Conservation (phyloP, 2,113 vertebrate species). For the Chunga burmeisteri region DNA sequence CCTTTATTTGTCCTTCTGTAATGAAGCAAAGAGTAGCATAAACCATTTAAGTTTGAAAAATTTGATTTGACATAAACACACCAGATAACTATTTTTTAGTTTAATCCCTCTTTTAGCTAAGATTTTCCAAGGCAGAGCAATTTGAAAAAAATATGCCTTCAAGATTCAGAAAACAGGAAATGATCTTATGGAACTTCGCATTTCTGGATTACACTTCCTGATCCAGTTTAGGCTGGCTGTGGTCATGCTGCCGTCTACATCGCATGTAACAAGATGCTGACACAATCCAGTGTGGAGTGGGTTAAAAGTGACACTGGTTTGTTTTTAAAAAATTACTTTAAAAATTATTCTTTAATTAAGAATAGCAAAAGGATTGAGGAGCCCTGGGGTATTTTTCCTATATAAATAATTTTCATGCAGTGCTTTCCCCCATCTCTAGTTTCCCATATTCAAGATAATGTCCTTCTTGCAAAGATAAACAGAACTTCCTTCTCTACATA, state of each 20-base stretch:
- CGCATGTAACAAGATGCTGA: fast-evolving
- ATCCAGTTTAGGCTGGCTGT: background rate
- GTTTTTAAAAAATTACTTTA: background rate
- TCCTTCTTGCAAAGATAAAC: background rate
- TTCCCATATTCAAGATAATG: background rate
- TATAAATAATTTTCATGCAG: background rate
- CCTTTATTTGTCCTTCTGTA: background rate
- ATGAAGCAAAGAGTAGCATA: background rate
- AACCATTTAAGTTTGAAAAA: background rate
- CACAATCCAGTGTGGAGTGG: background rate
- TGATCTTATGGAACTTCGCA: background rate
- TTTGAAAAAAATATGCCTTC: background rate
- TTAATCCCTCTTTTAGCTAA: background rate
- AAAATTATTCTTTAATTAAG: background rate
- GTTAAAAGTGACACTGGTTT: background rate
- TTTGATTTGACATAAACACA: background rate
- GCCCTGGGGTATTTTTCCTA: background rate
- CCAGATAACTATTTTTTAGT: background rate
- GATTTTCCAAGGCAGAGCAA: background rate
- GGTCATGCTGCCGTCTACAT: background rate
- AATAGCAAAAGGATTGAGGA: background rate
- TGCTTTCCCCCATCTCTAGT: background rate
- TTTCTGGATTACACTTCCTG: background rate
- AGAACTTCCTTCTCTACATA: background rate
- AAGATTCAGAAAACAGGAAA: background rate